A percentile compares a stretch with the other conserved stretches of the same genome.
Conservation (phyloP, 2,888 invertebrate genomes). For the Strigamia crassipes region DNA sequence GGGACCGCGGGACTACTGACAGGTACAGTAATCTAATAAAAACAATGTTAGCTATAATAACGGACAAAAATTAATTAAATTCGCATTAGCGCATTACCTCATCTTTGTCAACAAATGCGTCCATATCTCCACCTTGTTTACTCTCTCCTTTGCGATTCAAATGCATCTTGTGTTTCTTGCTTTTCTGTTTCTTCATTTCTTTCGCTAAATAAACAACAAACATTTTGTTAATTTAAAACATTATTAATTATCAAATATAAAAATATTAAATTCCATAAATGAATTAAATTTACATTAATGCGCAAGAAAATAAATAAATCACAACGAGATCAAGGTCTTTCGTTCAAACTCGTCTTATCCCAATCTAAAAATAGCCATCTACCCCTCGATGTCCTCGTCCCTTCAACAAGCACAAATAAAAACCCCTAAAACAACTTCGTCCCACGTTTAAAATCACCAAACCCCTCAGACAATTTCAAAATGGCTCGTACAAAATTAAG, state of each 20-base stretch:
- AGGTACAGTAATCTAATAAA: not conserved
- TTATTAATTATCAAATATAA: too few species aligned
- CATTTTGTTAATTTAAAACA: not conserved
- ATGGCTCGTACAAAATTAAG: not conserved
- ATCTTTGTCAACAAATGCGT: conserved; percentile 54
- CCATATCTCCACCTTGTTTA: conserved; percentile 55
- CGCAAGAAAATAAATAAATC: not conserved
- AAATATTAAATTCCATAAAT: not conserved
- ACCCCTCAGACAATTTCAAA: not conserved
- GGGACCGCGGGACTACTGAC: not conserved
- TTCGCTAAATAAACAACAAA: conserved; percentile 43
- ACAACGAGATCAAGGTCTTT: not conserved
- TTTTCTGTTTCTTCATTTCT: conserved; percentile 51
- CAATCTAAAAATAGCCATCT: not conserved
- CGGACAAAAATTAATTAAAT: not conserved
- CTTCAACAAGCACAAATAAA: not conserved
- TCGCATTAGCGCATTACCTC: not conserved
- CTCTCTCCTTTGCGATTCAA: conserved; percentile 54
- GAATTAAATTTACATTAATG: not conserved
- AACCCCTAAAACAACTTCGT: too few species aligned
- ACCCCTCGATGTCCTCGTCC: not conserved
- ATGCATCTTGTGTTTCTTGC: conserved; percentile 49
- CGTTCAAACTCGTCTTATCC: not conserved
- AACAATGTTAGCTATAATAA: not conserved
- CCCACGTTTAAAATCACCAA: not conserved